Conservation (phyloP, 2,888 invertebrate species). For the Drosophila rubida region DNA sequence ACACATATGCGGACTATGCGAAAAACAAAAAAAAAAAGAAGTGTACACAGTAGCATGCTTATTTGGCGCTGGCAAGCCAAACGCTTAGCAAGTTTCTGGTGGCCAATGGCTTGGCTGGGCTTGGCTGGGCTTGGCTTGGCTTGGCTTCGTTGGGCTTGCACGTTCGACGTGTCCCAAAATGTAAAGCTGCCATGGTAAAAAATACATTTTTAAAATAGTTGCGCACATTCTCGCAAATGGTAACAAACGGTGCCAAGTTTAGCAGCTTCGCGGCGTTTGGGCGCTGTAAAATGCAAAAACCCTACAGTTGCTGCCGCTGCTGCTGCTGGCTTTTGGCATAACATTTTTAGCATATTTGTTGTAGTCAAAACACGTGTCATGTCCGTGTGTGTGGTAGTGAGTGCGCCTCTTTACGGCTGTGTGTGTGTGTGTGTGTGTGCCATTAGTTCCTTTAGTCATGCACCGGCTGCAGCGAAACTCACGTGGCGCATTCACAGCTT, state of each 20-base stretch:
- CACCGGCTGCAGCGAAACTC: constrained; percentile 60
- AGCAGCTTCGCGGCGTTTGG: constrained; percentile 68
- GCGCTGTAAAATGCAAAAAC: constrained; percentile 64
- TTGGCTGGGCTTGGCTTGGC: constrained; percentile 4
- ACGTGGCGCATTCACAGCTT: constrained; percentile 69
- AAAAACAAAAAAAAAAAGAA: constrained; percentile 43
- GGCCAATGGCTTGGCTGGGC: constrained; percentile 8
- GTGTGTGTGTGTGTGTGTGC: constrained; percentile 46
- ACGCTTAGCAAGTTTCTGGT: constrained; percentile 43
- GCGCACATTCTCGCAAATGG: constrained; percentile 71
- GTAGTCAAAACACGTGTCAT: constrained; percentile 76
- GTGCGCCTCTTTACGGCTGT: constrained; percentile 20
- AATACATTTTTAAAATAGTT: constrained; percentile 80
- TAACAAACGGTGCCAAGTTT: constrained; percentile 78
- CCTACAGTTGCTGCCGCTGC: constrained; percentile 29
- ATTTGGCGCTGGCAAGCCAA: constrained; percentile 43
- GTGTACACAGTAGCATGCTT: constrained; percentile 46
- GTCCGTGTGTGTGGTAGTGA: constrained; percentile 31
- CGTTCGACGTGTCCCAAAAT: constrained; percentile 65
- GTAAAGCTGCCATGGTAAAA: constrained; percentile 50
- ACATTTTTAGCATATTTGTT: constrained; percentile 79
- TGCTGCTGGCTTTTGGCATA: constrained; percentile 70
- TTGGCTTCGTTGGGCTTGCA: constrained; percentile 26
- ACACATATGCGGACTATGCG: constrained; percentile 4
- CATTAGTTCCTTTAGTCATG: constrained; percentile 76